Base-by-base conservation (phyloP, 2,888 invertebrate genomes). In the Sminthurinus aureus region DNA sequence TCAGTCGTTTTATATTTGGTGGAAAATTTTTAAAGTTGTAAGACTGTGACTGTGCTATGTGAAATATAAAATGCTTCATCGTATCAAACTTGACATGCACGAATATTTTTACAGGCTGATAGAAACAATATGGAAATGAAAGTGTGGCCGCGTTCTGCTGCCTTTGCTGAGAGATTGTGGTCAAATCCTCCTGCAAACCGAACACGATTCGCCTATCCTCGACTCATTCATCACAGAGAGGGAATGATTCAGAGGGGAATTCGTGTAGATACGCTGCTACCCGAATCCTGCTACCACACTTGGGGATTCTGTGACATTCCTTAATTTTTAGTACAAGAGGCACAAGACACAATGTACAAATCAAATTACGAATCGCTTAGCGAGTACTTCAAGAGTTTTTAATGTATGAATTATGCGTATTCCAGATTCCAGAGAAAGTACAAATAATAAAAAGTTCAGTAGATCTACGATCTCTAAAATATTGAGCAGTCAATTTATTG, bases 161-260 rank as follows among this genome's bases (percentile, higher is more conserved):
- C 96, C 0, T 94, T 94, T 0, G 96, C 94, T 0, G 96, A 96
- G 90, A 92, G 96, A 2, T 91, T 96, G 9, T 96, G 96, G 96
- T 91, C 94, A 0, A 93, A 96, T 91, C 95, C 95, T 0, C 64
- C 69, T 18, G 18, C 20, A 20, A 88, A 89, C 50, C 77, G 85
- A 67, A 85, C 87, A 2, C 79, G 84, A 64, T 85, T 82, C 9
- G 89, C 89, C 0, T 88, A 89, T 58, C 77, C 82, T 9, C 85
- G 90, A 80, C 92, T 95, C 89, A 93, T 94, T 89, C 91, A 93
- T 11, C 94, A 94, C 85, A 91, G 94, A n/a, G 91, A 93, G 75
- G 91, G 96, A 38, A 91, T 96, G 18, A 90, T 93, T 20, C 90
- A 92, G 0, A 91, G 94, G 66, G 94, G 94, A 0, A 91, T 96